Base-by-base conservation (phyloP, 2,113 vertebrate species). In the Callipepla squamata region DNA sequence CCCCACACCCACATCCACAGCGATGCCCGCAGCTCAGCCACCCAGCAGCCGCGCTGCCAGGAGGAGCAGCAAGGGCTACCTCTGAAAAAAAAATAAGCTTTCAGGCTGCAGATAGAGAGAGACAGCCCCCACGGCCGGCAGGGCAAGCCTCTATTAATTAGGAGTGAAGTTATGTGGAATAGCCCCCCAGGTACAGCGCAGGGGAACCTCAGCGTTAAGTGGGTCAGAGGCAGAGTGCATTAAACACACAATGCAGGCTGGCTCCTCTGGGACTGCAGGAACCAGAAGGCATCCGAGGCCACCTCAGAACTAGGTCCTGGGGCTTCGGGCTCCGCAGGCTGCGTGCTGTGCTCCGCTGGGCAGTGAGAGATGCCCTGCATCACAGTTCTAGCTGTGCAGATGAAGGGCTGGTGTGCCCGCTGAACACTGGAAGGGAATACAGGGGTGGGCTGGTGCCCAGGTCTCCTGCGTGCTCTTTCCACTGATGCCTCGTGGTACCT, bases 101-200 rank as follows among this genome's bases (percentile, higher is more conserved):
- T 89, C 70, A 86, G 63, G 73, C 50, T 53, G 78, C 65, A 85
- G 32, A 69, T 5, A 19, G 89, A 86, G 48, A 77, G 44, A 75
- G 88, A 81, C 79, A 90, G 78, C 30, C 94, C 73, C 75, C 80
- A 50, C 74, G 79, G 94, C 90, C 5, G 4, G 57, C 53, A 94
- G 78, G 94, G 83, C 77, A 90, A 86, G 70, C 84, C 81, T 92
- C 89, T 92, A 95, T 95, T 95, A 96, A 95, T 95, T 94, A 96
- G 34, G 55, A 89, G 89, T 92, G 23, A 87, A 96, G 78, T 76
- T 91, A 94, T 93, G 87, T 79, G 87, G 93, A 95, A 85, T 30
- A 91, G 92, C 89, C 95, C 95, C 91, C 76, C 62, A 89, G 84
- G 95, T 92, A 81, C 96, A 89, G 91, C 36, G 86, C 74, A 92